Conservation (phyloP, 2,888 invertebrate genomes). For the Blera fallax region DNA sequence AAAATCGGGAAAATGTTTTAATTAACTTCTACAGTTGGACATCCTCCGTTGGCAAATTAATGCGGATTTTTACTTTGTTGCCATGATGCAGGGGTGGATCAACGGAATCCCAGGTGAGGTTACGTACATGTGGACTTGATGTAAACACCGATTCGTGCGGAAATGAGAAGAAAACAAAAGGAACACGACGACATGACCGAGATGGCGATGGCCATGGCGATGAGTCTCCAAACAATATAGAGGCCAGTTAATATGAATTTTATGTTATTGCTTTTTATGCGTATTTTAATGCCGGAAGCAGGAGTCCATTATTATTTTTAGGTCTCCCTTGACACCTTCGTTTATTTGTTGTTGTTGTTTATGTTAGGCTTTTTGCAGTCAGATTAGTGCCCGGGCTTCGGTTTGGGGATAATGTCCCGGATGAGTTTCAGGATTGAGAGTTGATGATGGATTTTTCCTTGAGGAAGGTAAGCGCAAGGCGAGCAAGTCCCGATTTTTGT, state of each 20-base stretch:
- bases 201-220: background rate
- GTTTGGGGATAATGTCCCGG: background rate
- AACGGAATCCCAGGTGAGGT: constrained; percentile 3
- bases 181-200: background rate
- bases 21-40: constrained; percentile 63
- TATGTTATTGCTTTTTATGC: constrained; percentile 47
- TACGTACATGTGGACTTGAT: background rate
- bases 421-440: background rate
- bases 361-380: background rate
- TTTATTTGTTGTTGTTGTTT: background rate
- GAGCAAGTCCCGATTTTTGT: background rate
- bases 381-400: background rate
- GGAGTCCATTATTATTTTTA: constrained; percentile 37
- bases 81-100: background rate
- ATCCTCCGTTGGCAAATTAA: constrained; percentile 65
- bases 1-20: constrained; percentile 70
- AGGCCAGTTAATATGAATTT: constrained; percentile 40
- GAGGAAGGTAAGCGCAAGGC: background rate
- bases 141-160: background rate
- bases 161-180: background rate
- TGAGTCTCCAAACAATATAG: constrained; percentile 23
- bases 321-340: constrained; percentile 25
- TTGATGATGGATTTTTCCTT: background rate
- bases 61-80: constrained; percentile 56
- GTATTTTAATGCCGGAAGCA: constrained; percentile 30